Percentiles rank a stretch among this genome's conserved stretches.
These are phyloP conservation scores for Peromyscus attwateri DNA, from an alignment of 2,797 vertebrate species.

Conservation along the genomic window DNA sequence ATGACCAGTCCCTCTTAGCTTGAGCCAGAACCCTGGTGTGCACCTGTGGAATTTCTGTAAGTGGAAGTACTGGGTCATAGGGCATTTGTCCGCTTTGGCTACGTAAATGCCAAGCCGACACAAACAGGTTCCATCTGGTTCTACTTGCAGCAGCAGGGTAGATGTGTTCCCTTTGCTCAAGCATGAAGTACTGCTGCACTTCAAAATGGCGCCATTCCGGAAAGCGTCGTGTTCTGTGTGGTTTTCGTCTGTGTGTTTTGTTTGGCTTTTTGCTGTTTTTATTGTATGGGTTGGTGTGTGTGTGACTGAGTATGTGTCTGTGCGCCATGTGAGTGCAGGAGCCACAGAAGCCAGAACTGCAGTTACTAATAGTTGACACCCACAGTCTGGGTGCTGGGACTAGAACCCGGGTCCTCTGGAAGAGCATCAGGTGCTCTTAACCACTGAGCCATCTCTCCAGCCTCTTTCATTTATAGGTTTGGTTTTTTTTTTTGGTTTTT, in stretches of 20 bases:
- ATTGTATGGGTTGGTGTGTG: no score
- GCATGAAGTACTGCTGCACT: background rate
- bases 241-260: background rate
- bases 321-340: background rate
- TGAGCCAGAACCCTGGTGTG: background rate
- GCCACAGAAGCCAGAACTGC: background rate
- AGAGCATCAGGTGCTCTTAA: background rate
- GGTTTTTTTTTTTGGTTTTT: no score
- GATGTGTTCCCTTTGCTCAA: background rate
- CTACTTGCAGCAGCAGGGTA: background rate
- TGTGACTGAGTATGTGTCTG: no score
- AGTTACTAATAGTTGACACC: background rate
- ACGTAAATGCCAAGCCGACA: background rate
- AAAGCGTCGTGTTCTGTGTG: background rate
- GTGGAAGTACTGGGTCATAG: background rate
- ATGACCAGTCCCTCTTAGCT: background rate
- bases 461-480: conserved; percentile 1
- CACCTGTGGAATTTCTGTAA: background rate
- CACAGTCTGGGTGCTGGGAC: background rate
- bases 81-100: background rate
- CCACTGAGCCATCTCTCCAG: background rate
- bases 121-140: background rate
- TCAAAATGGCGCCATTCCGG: background rate
- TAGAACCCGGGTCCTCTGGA: background rate
- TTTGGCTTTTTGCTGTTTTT: background rate